Evolutionary conservation across 1,140 invertebrate species (phyloP).

Genomic region (Drosophila fuyamai): DNA sequence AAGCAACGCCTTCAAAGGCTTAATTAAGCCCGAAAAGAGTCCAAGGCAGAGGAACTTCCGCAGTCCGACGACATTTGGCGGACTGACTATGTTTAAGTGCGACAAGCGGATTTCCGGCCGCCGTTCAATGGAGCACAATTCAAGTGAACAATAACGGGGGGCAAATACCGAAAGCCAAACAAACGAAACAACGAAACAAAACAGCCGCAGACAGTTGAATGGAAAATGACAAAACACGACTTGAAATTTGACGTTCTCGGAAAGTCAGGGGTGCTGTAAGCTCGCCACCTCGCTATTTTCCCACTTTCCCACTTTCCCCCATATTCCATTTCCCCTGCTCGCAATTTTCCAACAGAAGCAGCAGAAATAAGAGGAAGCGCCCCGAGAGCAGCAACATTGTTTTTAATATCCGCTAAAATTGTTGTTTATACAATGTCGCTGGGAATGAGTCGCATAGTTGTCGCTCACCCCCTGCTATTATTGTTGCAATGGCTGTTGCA

Average conservation of each 20-base stretch:
- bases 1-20: constrained; percentile 39
- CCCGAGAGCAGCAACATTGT: constrained; percentile 71
- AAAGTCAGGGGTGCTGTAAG: constrained; percentile 25
- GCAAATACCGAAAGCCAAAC: constrained; percentile 20
- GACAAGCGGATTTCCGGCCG: constrained; percentile 72
- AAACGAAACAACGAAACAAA: constrained; percentile 14
- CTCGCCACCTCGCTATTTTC: background rate
- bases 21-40: constrained; percentile 53
- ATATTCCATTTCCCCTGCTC: background rate
- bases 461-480: constrained; percentile 2
- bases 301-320: constrained; percentile 6
- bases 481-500: constrained; percentile 28
- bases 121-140: constrained; percentile 55
- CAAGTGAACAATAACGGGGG: constrained; percentile 51
- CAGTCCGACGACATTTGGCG: constrained; percentile 24
- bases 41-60: constrained; percentile 37
- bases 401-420: constrained; percentile 83
- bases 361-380: constrained; percentile 36
- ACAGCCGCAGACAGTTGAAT: constrained; percentile 55
- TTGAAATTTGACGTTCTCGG: constrained; percentile 68
- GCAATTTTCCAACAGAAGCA: background rate
- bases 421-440: constrained; percentile 79
- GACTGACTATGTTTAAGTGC: constrained; percentile 60
- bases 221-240: constrained; percentile 76
- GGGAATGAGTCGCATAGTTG: constrained; percentile 68